A percentile compares a stretch with the other conserved stretches of the same genome.
phyloP scores from a whole-genome alignment of 1,140 invertebrate species.

The Leptopilina clavipes region DNA sequence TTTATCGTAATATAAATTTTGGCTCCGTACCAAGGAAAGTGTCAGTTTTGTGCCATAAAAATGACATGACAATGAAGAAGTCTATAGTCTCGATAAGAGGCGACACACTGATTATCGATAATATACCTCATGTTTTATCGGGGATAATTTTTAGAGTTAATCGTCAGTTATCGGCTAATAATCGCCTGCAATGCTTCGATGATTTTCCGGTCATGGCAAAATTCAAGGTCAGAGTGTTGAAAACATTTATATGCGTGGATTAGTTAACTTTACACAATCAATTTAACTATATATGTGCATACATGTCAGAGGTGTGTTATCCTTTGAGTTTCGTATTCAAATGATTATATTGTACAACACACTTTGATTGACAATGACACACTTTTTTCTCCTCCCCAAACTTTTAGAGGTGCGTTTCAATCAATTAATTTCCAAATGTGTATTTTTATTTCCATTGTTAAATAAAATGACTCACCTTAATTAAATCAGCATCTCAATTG shows the following conservation, averaged over 20 bases:
- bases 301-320: background rate
- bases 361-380: conserved; percentile 10
- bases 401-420: background rate
- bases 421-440: no score
- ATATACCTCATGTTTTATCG: background rate
- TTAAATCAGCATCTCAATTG: conserved; percentile 63
- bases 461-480: conserved; percentile 56
- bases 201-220: conserved; percentile 27
- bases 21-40: background rate
- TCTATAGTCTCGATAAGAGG: background rate
- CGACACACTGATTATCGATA: conserved; percentile 21
- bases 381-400: conserved; percentile 7
- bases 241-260: conserved; percentile 13
- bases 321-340: background rate
- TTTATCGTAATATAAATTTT: background rate
- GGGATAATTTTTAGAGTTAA: background rate
- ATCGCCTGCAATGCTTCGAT: background rate
- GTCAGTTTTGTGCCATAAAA: background rate
- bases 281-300: background rate
- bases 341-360: conserved; percentile 33
- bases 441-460: no score
- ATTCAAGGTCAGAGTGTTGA: background rate
- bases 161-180: background rate
- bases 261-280: conserved; percentile 8
- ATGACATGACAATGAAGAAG: background rate